These are phyloP conservation scores for Xestia rhomboidea DNA, from an alignment of 2,888 invertebrate genomes.

Conservation along the genomic window DNA sequence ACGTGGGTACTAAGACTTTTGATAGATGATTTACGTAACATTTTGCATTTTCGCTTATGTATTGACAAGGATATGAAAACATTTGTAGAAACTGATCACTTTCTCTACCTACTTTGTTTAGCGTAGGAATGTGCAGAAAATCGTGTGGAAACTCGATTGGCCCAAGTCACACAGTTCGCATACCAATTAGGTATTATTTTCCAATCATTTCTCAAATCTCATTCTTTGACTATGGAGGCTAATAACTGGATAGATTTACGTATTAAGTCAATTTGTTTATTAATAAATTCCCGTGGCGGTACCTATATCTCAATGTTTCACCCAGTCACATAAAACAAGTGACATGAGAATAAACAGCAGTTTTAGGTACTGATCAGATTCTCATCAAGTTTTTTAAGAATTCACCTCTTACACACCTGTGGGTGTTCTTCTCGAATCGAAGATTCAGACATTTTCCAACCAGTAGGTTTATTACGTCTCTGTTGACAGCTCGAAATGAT, in stretches of 20 bases:
- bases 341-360: not conserved
- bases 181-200: not conserved
- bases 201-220: not conserved
- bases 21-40: not conserved
- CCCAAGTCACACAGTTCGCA: not conserved
- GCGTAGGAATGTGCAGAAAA: slow-evolving; percentile 8
- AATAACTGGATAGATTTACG: not conserved
- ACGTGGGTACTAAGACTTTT: not conserved
- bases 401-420: not conserved
- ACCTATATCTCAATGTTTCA: not conserved
- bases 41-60: not conserved
- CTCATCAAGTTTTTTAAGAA: not conserved
- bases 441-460: no score
- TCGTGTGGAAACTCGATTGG: not conserved
- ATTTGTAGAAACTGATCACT: not conserved
- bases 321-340: not conserved
- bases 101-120: not conserved
- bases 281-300: not conserved
- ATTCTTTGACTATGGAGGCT: not conserved
- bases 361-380: not conserved
- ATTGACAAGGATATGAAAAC: not conserved
- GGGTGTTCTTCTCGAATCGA: no score
- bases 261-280: not conserved
- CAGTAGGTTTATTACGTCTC: no score
- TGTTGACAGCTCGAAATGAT: no score